These are phyloP conservation scores for Mola mola DNA, from an alignment of 2,113 vertebrate genomes.

Conservation along the genomic window DNA sequence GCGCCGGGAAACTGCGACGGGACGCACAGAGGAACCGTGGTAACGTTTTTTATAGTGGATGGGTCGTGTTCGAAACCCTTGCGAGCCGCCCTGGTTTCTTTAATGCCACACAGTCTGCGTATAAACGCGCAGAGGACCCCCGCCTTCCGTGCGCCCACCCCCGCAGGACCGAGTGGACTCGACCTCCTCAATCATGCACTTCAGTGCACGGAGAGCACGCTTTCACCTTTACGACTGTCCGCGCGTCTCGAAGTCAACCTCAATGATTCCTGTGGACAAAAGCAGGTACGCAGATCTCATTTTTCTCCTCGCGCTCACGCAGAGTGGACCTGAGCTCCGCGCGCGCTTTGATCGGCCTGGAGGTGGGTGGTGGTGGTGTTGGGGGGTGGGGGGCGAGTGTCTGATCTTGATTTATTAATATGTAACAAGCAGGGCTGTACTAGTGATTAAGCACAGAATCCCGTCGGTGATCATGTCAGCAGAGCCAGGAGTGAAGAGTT, in stretches of 20 bases:
- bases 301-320: not conserved
- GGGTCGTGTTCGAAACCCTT: fast-evolving
- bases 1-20: conserved; percentile 22
- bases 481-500: not conserved
- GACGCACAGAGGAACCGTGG: fast-evolving
- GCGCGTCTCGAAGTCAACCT: conserved; percentile 77
- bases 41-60: fast-evolving
- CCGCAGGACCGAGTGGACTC: conserved; percentile 68
- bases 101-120: fast-evolving
- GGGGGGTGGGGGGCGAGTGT: conserved; percentile 48
- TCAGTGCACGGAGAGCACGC: conserved; percentile 82
- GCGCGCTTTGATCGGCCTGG: conserved; percentile 23
- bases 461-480: not conserved
- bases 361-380: not conserved
- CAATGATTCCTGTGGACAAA: conserved; percentile 60
- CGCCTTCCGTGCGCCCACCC: conserved; percentile 4
- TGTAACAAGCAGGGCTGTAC: conserved; percentile 53
- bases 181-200: conserved; percentile 86
- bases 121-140: not conserved
- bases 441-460: not conserved
- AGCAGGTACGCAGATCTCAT: conserved; percentile 73
- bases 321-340: not conserved
- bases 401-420: conserved; percentile 68
- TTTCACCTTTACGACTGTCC: conserved; percentile 85
- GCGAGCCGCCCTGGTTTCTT: fast-evolving